A percentile compares a stretch with the other conserved stretches of the same genome.
phyloP scores from a whole-genome alignment of 2,113 vertebrate genomes.

The Cyprinodon variegatus region DNA sequence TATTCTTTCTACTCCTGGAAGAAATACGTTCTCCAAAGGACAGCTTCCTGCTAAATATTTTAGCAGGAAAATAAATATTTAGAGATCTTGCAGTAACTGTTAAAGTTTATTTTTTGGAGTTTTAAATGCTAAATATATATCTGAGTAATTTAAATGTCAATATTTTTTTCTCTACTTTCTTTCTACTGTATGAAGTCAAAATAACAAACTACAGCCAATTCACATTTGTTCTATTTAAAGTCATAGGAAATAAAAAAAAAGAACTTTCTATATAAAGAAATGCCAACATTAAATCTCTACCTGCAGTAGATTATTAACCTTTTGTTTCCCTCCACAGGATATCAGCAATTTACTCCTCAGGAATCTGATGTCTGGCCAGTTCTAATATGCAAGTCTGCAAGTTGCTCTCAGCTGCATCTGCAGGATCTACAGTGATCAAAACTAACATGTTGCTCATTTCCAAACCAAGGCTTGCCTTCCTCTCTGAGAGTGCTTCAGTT shows the following conservation, averaged over 20 bases:
- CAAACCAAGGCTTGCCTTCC: not conserved
- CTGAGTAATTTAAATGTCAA: not conserved
- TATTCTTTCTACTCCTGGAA: not conserved
- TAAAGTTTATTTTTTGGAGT: not conserved
- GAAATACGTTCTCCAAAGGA: too few species aligned
- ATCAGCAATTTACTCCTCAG: constrained; percentile 1
- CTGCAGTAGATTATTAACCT: constrained; percentile 2
- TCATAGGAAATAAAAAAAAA: not conserved
- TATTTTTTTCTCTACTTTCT: not conserved
- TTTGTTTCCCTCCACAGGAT: constrained; percentile 28
- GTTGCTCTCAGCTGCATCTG: not conserved
- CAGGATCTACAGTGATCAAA: constrained; percentile 10
- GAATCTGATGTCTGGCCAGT: not conserved
- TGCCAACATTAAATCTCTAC: not conserved
- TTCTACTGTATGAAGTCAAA: not conserved
- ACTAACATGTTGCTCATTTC: constrained; percentile 36
- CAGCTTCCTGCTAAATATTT: too few species aligned
- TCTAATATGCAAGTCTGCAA: constrained; percentile 11
- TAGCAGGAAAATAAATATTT: too few species aligned
- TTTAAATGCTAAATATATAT: not conserved
- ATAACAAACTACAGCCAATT: not conserved
- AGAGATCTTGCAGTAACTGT: too few species aligned
- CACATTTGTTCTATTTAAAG: not conserved
- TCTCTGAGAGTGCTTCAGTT: constrained; percentile 9
- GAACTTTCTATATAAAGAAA: not conserved